Evolutionary conservation across 2,113 vertebrate genomes (phyloP).

Genomic region (Hemibagrus wyckioides): DNA sequence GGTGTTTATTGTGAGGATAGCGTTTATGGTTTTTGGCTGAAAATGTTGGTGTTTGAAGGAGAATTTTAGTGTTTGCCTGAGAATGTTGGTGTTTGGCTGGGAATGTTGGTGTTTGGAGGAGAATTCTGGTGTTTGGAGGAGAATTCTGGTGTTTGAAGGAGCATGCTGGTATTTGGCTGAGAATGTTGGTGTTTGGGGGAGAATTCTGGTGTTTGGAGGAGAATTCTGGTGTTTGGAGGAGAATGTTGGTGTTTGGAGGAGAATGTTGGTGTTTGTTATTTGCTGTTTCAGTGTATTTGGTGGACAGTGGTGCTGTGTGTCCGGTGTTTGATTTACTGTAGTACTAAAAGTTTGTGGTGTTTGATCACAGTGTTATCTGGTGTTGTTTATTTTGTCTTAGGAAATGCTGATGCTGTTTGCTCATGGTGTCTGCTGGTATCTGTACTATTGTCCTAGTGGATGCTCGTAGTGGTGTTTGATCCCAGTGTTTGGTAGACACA

Average conservation of each 20-base stretch:
- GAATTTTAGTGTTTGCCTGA: neutral
- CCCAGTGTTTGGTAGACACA: neutral
- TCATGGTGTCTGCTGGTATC: neutral
- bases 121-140: neutral
- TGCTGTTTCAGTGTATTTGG: neutral
- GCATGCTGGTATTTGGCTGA: neutral
- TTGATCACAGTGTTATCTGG: neutral
- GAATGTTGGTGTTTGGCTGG: neutral
- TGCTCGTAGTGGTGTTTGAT: neutral
- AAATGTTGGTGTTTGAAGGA: neutral
- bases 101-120: neutral
- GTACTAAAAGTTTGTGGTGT: neutral
- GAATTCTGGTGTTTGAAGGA: neutral
- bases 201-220: neutral
- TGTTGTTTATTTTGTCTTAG: too few species aligned
- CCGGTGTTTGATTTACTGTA: neutral
- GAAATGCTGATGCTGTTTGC: neutral
- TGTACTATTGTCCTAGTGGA: neutral
- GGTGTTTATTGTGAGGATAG: neutral
- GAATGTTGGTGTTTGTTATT: too few species aligned
- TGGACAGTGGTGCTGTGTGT: neutral
- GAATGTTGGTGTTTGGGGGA: neutral
- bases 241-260: too few species aligned
- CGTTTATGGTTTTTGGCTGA: neutral
- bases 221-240: neutral